Conservation (phyloP, 2,888 invertebrate species). For the Orthonevra nobilis region DNA sequence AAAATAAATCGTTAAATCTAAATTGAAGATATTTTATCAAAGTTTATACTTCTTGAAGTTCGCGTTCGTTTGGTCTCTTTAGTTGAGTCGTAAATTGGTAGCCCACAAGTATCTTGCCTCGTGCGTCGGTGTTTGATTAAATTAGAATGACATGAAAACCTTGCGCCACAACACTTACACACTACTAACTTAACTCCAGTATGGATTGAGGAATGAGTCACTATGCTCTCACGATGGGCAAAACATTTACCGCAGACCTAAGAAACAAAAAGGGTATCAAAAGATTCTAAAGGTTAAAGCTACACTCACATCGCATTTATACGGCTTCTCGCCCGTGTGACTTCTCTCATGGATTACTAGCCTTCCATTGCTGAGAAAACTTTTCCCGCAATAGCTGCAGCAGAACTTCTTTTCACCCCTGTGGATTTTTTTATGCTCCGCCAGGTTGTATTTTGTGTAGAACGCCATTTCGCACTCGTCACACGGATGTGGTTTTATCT, state of each 20-base stretch:
- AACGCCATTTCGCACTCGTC: conserved; percentile 76
- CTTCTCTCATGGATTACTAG: conserved; percentile 76
- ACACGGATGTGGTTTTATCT: conserved; percentile 78
- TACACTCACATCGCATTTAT: conserved; percentile 76
- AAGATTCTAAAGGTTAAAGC: not conserved
- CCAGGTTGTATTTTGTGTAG: conserved; percentile 75
- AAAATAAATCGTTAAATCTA: not conserved
- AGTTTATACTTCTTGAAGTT: conserved; percentile 72
- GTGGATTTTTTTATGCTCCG: conserved; percentile 76
- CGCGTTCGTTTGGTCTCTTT: conserved; percentile 72
- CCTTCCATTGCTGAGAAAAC: conserved; percentile 75
- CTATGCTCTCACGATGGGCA: conserved; percentile 80
- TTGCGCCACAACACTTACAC: conserved; percentile 80
- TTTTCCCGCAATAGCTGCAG: conserved; percentile 77
- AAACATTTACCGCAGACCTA: conserved; percentile 80
- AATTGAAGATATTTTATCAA: no score
- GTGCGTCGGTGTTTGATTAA: conserved; percentile 80
- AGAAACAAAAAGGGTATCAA: not conserved
- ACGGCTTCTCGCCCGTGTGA: conserved; percentile 76
- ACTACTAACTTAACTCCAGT: conserved; percentile 77
- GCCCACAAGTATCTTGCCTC: conserved; percentile 80
- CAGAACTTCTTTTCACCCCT: conserved; percentile 75
- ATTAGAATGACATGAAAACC: conserved; percentile 81
- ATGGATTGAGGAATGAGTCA: conserved; percentile 81
- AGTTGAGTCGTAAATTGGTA: conserved; percentile 74